phyloP scores from a whole-genome alignment of 1,140 invertebrate genomes.

The Zophobas atratus region DNA sequence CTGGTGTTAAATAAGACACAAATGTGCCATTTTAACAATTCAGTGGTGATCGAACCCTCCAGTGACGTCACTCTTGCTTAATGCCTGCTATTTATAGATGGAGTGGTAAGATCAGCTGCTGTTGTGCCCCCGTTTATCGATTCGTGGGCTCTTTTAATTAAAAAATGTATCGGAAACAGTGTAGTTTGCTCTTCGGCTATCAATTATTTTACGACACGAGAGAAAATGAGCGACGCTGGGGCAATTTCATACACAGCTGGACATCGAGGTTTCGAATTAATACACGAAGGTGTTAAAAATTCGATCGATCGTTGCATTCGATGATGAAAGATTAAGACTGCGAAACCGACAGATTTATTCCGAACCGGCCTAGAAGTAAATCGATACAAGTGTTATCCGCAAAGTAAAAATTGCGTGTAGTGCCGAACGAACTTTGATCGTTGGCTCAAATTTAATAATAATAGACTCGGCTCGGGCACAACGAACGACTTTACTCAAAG shows the following conservation, averaged over 20 bases:
- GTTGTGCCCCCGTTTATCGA: conserved; percentile 1
- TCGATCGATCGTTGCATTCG: no score
- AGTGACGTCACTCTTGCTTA: conserved; percentile 16
- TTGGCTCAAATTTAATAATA: no score
- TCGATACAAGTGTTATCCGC: no score
- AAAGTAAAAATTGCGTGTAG: no score
- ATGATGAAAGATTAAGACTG: no score
- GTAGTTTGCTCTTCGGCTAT: conserved; percentile 1
- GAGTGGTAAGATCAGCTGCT: neutral
- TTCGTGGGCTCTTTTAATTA: conserved; percentile 6
- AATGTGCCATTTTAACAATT: conserved; percentile 31
- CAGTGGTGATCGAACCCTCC: conserved; percentile 13
- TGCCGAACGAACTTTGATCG: no score
- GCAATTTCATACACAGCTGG: neutral
- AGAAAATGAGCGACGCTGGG: conserved; percentile 9
- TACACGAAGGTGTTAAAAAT: no score
- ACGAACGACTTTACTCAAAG: no score
- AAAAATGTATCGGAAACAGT: conserved; percentile 1
- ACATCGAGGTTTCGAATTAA: no score
- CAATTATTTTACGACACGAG: conserved; percentile 20
- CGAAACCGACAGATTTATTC: no score
- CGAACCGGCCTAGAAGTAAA: no score
- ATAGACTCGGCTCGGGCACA: no score
- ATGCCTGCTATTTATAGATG: neutral
- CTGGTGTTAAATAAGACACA: conserved; percentile 32